These are phyloP conservation scores for Papilio polytes DNA, from an alignment of 1,140 invertebrate species.

Conservation along the genomic window DNA sequence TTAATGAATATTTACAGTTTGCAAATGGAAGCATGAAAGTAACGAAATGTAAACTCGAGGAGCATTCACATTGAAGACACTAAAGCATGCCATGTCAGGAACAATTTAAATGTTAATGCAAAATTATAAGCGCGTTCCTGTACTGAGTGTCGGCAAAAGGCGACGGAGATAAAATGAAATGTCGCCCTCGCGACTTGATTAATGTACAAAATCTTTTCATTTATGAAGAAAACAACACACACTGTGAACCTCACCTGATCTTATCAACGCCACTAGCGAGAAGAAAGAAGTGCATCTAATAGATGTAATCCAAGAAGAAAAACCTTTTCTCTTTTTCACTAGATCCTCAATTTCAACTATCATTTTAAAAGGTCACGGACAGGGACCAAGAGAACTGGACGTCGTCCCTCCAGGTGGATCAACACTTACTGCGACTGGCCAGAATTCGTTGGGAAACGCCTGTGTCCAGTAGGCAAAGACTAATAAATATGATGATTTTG, in stretches of 20 bases:
- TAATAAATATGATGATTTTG: too few relatives aligned
- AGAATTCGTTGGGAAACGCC: too few relatives aligned
- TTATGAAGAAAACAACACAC: slow-evolving; percentile 39
- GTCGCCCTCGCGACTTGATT: slow-evolving; percentile 50
- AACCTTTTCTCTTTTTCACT: too few relatives aligned
- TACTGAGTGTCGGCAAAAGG: slow-evolving; percentile 48
- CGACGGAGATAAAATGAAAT: slow-evolving; percentile 56
- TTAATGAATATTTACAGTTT: slow-evolving; percentile 35
- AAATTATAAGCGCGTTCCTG: slow-evolving; percentile 47
- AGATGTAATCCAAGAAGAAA: neutral
- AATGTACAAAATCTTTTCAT: slow-evolving; percentile 59
- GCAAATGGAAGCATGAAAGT: slow-evolving; percentile 36
- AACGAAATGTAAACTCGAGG: slow-evolving; percentile 47
- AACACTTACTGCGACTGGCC: too few relatives aligned
- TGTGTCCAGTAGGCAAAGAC: too few relatives aligned
- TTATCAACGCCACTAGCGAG: neutral
- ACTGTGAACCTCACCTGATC: neutral
- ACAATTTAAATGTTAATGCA: slow-evolving; percentile 63
- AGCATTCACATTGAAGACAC: slow-evolving; percentile 50
- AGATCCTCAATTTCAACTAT: too few relatives aligned
- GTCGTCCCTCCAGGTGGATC: too few relatives aligned
- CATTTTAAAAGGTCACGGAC: too few relatives aligned
- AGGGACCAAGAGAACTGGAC: too few relatives aligned
- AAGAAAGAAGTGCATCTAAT: neutral
- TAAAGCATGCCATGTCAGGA: slow-evolving; percentile 45